Conservation (phyloP, 1,140 invertebrate species). For the Bombyx mandarina region DNA sequence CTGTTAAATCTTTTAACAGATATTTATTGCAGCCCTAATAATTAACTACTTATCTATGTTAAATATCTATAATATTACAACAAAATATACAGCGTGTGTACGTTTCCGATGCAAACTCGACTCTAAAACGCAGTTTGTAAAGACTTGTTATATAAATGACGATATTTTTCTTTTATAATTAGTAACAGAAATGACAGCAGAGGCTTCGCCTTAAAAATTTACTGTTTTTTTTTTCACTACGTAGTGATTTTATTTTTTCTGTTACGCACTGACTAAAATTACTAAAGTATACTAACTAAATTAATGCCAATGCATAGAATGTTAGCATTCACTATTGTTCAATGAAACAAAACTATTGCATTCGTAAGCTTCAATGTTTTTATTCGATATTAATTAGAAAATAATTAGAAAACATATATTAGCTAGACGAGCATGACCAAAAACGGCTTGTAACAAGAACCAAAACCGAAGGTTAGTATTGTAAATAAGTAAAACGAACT, state of each 20-base stretch:
- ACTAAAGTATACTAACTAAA: too few relatives aligned
- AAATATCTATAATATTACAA: slow-evolving; percentile 1
- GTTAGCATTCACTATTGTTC: too few relatives aligned
- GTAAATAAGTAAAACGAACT: slow-evolving; percentile 7
- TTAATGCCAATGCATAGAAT: too few relatives aligned
- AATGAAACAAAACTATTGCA: too few relatives aligned
- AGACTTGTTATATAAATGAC: background rate
- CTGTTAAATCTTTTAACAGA: background rate
- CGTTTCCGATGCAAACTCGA: background rate
- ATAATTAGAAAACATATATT: too few relatives aligned
- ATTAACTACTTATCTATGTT: slow-evolving; percentile 4
- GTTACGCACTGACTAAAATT: background rate
- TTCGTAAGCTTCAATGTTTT: too few relatives aligned
- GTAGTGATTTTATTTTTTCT: background rate
- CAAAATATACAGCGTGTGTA: background rate
- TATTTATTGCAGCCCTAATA: background rate
- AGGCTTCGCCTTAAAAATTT: background rate
- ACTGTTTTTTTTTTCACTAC: background rate
- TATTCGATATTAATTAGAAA: too few relatives aligned
- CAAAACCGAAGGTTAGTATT: too few relatives aligned
- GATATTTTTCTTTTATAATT: background rate
- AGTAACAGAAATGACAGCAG: background rate
- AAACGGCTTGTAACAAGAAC: too few relatives aligned
- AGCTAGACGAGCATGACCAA: too few relatives aligned
- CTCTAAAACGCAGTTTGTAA: slow-evolving; percentile 1